Base-by-base conservation (phyloP, 37 sponge, comb jelly and placozoan species). In the Chondrilla cf. caribensis region DNA sequence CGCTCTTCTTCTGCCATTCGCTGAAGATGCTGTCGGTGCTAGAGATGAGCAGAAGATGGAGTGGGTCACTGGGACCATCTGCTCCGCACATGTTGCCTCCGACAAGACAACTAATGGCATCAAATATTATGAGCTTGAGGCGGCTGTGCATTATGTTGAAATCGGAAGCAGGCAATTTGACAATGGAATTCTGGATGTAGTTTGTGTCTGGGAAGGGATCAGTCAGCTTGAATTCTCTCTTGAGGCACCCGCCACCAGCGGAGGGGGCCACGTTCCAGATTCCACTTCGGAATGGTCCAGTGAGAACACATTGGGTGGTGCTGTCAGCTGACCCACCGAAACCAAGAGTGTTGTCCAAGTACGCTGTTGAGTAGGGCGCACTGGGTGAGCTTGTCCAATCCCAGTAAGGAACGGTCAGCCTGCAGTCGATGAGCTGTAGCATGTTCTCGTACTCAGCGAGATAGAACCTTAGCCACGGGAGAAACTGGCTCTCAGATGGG, bases 361-460 rank as follows among this genome's bases (percentile, higher is more conserved):
- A 86, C 7, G 77, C 54, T 35, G 89, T 71, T 0, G 71, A 80
- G 54, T 89, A 92, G 26, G 93, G 93, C 9, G 67, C 68, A 21
- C 33, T 58, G 1, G 89, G 86, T 35, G 89, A 54, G 0, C 67
- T 77, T 28, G 93, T 89, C 89, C 89, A 92, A 28, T 92, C 93
- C 79, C 84, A 92, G 82, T 67, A 92, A 1, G 93, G 93, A 24
- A 92, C 83, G 32, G 89, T 89, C 32, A 92, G 54, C 29, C 79
- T 79, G 32, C 89, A 84, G 78, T 89, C 80, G 42, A 92, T 58
- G 22, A 82, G 66, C 54, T 54, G 70, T 47, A 92, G 66, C 39
- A 92, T 65, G 55, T 92, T 80, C 55, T 92, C 93, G 40, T 88
- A 92, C 79, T 92, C 89, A 4, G 88, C 31, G 32, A 92, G 44